Percentiles rank a stretch among this genome's conserved stretches.
Conservation (phyloP, 2,888 invertebrate species). For the Drosophila pseudotakahashii region DNA sequence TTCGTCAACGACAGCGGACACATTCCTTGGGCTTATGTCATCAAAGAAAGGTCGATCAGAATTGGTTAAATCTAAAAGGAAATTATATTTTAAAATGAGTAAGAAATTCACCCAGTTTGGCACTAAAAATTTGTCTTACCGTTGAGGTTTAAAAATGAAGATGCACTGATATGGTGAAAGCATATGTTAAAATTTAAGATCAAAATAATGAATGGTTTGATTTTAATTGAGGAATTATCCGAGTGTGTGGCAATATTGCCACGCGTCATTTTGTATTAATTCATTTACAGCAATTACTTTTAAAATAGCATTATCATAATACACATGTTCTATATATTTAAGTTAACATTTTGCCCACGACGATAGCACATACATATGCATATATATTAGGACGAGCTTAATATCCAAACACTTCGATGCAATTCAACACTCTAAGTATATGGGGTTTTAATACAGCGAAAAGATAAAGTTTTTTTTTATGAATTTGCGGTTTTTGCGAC, state of each 20-base stretch:
- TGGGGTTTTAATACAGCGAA: not conserved
- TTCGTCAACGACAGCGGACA: slow-evolving; percentile 93
- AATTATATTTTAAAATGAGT: not conserved
- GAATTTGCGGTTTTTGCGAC: not conserved
- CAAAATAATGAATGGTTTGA: slow-evolving; percentile 64
- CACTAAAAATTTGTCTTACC: slow-evolving; percentile 45
- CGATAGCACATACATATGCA: not conserved
- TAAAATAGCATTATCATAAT: not conserved
- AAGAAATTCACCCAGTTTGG: not conserved
- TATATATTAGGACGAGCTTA: not conserved
- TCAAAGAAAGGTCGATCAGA: slow-evolving; percentile 91
- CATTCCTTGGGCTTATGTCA: slow-evolving; percentile 92
- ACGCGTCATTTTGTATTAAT: slow-evolving; percentile 12
- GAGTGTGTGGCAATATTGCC: slow-evolving; percentile 12
- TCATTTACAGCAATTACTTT: not conserved
- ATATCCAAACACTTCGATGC: not conserved
- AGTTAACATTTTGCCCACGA: not conserved
- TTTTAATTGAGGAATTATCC: slow-evolving; percentile 43
- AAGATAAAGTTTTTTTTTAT: not conserved
- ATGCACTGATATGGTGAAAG: slow-evolving; percentile 62
- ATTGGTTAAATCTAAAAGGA: slow-evolving; percentile 56
- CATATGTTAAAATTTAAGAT: slow-evolving; percentile 65
- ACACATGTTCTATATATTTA: not conserved
- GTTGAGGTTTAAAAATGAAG: slow-evolving; percentile 59
- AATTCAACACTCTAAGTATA: not conserved